Evolutionary conservation across 2,888 invertebrate genomes (phyloP).

Genomic region (Salticus scenicus): DNA sequence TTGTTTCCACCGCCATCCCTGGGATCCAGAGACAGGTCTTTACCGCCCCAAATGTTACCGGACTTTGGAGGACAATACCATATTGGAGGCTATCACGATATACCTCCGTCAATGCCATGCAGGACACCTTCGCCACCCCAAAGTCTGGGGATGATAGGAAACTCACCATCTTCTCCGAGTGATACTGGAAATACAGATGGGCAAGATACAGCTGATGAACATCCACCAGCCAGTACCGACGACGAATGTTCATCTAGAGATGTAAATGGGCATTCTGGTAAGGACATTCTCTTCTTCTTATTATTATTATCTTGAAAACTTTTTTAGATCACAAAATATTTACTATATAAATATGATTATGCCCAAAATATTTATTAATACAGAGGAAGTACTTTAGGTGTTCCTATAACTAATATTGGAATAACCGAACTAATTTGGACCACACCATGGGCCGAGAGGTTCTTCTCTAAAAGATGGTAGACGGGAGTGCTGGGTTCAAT

Average conservation of each 20-base stretch:
- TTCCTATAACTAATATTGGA: no score
- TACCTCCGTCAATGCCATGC: constrained; percentile 18
- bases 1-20: constrained; percentile 37
- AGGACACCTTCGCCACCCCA: constrained; percentile 35
- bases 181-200: constrained; percentile 65
- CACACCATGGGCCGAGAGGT: no score
- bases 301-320: neutral
- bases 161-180: constrained; percentile 62
- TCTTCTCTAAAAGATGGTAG: no score
- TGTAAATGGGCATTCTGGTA: constrained; percentile 37
- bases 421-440: no score
- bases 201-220: constrained; percentile 67
- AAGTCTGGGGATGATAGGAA: constrained; percentile 14
- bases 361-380: no score
- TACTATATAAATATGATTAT: no score
- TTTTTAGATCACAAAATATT: no score
- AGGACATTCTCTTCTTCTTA: neutral
- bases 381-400: no score
- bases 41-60: constrained; percentile 37
- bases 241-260: constrained; percentile 59
- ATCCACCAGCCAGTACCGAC: constrained; percentile 60
- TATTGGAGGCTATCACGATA: constrained; percentile 20
- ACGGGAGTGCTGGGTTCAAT: no score
- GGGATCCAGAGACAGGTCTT: neutral
- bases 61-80: constrained; percentile 39